Percentiles rank a stretch among this genome's conserved stretches.
phyloP scores from a whole-genome alignment of 2,888 invertebrate genomes.

The Liopterus haemorrhoidalis region DNA sequence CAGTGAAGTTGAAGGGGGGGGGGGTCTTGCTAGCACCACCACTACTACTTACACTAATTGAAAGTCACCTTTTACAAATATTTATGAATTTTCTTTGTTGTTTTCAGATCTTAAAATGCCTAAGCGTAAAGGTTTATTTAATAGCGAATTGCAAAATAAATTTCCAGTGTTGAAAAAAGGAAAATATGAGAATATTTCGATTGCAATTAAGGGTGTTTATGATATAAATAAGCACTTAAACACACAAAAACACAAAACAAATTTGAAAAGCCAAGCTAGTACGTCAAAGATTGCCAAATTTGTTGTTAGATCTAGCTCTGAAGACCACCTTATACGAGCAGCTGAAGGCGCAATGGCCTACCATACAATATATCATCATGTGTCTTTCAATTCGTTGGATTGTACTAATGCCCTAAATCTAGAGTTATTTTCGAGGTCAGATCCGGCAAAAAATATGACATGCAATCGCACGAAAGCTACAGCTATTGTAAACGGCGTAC shows the following conservation, averaged over 20 bases:
- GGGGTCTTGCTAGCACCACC: too few species aligned
- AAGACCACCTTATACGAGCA: constrained; percentile 19
- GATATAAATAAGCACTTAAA: constrained; percentile 21
- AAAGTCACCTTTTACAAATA: too few species aligned
- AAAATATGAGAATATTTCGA: constrained; percentile 25
- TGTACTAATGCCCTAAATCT: constrained; percentile 16
- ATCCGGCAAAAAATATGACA: constrained; percentile 10
- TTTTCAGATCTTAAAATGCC: constrained; percentile 16
- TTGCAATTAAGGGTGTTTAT: constrained; percentile 23
- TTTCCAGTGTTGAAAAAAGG: constrained; percentile 24
- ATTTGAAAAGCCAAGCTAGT: constrained; percentile 22
- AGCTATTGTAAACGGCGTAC: constrained; percentile 19
- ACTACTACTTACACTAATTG: too few species aligned
- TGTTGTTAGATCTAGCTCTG: constrained; percentile 17
- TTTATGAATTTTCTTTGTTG: too few species aligned
- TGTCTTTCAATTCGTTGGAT: constrained; percentile 16
- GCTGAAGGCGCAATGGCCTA: constrained; percentile 16
- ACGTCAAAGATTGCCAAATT: constrained; percentile 19
- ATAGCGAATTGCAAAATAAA: constrained; percentile 23
- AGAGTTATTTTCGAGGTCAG: constrained; percentile 4
- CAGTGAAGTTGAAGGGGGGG: too few species aligned
- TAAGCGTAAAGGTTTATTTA: constrained; percentile 23
- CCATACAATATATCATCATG: constrained; percentile 14
- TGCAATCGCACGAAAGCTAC: constrained; percentile 19
- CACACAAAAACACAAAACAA: constrained; percentile 25